A percentile compares a stretch with the other conserved stretches of the same genome.
These are phyloP conservation scores for Heptranchias perlo DNA, from an alignment of 2,113 vertebrate genomes.

Conservation along the genomic window DNA sequence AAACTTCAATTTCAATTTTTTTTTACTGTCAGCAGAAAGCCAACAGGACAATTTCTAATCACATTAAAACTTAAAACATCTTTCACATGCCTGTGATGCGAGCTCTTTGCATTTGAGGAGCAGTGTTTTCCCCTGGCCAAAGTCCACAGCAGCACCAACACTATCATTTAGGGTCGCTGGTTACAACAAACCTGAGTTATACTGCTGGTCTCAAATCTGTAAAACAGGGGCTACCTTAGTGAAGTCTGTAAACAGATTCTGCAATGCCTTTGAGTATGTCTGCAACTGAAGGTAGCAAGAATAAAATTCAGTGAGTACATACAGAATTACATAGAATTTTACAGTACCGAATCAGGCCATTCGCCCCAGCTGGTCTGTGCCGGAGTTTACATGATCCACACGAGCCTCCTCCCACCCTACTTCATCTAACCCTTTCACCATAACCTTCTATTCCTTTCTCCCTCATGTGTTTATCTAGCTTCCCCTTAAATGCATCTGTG, in stretches of 20 bases:
- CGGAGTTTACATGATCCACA: not conserved
- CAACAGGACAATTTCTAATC: not conserved
- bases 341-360: not conserved
- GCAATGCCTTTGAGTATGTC: not conserved
- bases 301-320: not conserved
- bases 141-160: not conserved
- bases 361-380: not conserved
- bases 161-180: not conserved
- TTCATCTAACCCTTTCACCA: not conserved
- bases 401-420: not conserved
- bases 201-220: not conserved
- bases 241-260: not conserved
- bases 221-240: not conserved
- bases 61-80: not conserved
- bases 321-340: not conserved
- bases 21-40: not conserved
- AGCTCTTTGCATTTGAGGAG: not conserved
- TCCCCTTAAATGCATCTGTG: not conserved
- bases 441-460: not conserved
- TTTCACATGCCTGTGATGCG: not conserved
- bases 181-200: not conserved
- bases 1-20: not conserved
- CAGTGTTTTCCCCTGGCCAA: not conserved
- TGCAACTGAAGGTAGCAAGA: not conserved
- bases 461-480: not conserved